phyloP scores from a whole-genome alignment of 53 echinoderm and acorn worm genomes.

The Mesocentrotus franciscanus region DNA sequence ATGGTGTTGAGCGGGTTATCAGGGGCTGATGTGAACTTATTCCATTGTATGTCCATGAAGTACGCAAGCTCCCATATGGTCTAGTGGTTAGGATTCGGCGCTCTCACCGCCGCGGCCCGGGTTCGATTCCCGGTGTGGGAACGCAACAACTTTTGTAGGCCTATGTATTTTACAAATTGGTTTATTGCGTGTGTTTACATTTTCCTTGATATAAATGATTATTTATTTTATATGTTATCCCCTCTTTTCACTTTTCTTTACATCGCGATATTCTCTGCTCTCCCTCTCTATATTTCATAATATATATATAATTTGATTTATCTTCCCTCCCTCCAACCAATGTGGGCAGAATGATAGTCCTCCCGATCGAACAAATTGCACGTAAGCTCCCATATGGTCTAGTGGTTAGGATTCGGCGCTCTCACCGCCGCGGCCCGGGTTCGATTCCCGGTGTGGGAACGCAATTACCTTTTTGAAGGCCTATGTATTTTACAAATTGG shows the following conservation, averaged over 20 bases:
- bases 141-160: neutral
- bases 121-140: slow-evolving; percentile 99
- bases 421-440: slow-evolving; percentile 98
- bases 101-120: slow-evolving; percentile 99
- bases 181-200: neutral
- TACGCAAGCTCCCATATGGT: slow-evolving; percentile 81
- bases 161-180: neutral
- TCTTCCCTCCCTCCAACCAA: neutral
- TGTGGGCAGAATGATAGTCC: neutral
- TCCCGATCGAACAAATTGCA: no score
- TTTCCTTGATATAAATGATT: neutral
- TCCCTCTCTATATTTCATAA: neutral
- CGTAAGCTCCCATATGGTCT: slow-evolving; percentile 87
- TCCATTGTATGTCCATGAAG: neutral
- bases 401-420: slow-evolving; percentile 99
- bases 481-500: neutral
- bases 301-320: neutral
- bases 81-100: slow-evolving; percentile 99
- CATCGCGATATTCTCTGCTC: neutral
- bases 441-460: slow-evolving; percentile 98
- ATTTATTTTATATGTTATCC: neutral
- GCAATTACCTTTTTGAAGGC: neutral
- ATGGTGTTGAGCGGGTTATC: neutral
- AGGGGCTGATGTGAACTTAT: slow-evolving; percentile 5
- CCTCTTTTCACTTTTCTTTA: neutral